These are phyloP conservation scores for Lophius piscatorius DNA, from an alignment of 2,113 vertebrate genomes.

Conservation along the genomic window DNA sequence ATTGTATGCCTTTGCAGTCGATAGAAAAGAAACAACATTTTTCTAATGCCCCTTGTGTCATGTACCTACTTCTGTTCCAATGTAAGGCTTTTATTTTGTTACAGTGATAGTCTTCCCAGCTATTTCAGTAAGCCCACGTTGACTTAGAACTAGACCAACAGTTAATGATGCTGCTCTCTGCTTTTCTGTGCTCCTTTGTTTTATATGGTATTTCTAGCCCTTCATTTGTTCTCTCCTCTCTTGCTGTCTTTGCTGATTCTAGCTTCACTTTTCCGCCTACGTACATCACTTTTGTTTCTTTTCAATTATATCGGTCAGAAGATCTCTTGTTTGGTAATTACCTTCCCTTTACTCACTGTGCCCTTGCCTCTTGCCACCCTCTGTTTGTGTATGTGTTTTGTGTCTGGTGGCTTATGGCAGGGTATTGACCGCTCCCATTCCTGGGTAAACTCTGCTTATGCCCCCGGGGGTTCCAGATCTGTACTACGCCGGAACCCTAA, in stretches of 20 bases:
- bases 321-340: conserved; percentile 40
- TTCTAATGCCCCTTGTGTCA: neutral
- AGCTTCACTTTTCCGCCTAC: conserved; percentile 17
- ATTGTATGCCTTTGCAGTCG: no score
- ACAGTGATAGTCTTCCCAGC: conserved; percentile 30
- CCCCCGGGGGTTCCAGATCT: conserved; percentile 90
- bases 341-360: conserved; percentile 52
- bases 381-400: conserved; percentile 70
- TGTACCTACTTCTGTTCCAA: neutral
- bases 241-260: conserved; percentile 12
- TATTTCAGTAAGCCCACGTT: conserved; percentile 31
- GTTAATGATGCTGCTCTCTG: conserved; percentile 39
- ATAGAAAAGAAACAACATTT: neutral
- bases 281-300: conserved; percentile 2
- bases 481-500: conserved; percentile 88
- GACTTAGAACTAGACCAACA: conserved; percentile 41
- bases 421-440: conserved; percentile 94
- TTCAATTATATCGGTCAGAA: conserved; percentile 19
- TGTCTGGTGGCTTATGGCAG: conserved; percentile 77
- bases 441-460: conserved; percentile 95
- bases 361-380: conserved; percentile 66
- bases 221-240: conserved; percentile 15
- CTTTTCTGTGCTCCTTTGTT: conserved; percentile 48
- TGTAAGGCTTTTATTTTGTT: conserved; percentile 17
- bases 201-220: conserved; percentile 3